These are phyloP conservation scores for Fulmarus glacialis DNA, from an alignment of 2,113 vertebrate species.

Conservation along the genomic window DNA sequence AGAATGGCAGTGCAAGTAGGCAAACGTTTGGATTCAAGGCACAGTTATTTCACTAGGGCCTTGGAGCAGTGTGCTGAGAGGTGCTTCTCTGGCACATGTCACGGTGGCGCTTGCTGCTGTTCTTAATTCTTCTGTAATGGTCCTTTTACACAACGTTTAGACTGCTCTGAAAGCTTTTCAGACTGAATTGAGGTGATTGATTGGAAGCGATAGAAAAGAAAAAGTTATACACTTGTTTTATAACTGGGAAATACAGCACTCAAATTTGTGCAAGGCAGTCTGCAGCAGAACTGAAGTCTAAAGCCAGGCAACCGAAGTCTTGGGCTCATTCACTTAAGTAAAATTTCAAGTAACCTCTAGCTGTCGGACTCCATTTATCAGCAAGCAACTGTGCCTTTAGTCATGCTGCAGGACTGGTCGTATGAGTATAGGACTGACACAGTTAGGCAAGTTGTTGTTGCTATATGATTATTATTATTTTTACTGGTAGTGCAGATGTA, in stretches of 20 bases:
- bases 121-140: background rate
- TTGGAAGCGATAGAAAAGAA: background rate
- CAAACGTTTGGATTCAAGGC: background rate
- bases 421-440: background rate
- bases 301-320: background rate
- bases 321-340: background rate
- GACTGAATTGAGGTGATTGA: accelerated
- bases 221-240: background rate
- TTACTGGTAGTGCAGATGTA: background rate
- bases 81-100: background rate
- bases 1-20: background rate
- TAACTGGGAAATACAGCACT: background rate
- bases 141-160: background rate
- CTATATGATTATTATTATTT: too few relatives aligned
- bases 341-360: background rate
- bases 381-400: too few relatives aligned
- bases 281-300: background rate
- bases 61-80: background rate
- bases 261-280: background rate
- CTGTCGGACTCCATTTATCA: background rate
- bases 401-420: background rate
- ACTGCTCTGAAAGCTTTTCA: background rate
- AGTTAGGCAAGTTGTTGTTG: background rate
- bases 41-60: background rate
- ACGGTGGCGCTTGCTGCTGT: background rate